Evolutionary conservation across 2,113 vertebrate species (phyloP).

Genomic region (Taxidea taxus): DNA sequence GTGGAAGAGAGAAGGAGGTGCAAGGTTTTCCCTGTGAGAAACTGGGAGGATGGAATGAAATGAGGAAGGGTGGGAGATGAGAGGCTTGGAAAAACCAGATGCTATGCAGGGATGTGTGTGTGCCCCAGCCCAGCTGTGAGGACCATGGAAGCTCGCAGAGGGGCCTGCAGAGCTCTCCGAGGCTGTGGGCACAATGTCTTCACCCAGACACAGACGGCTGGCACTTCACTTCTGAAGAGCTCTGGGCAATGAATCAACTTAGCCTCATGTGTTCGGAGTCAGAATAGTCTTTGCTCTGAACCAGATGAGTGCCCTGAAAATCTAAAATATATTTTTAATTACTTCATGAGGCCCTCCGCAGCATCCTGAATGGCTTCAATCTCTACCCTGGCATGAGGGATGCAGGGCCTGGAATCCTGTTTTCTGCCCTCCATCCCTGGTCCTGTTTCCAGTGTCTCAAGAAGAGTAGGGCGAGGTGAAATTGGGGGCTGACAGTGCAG

Average conservation of each 20-base stretch:
- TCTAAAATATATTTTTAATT: not conserved
- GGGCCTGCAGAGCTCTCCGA: not conserved
- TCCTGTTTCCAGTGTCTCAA: not conserved
- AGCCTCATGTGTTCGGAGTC: constrained; percentile 38
- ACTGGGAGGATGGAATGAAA: not conserved
- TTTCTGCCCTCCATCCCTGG: not conserved
- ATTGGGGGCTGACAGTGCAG: not conserved
- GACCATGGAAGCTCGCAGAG: not conserved
- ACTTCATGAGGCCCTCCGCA: not conserved
- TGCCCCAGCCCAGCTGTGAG: not conserved
- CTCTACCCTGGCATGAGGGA: not conserved
- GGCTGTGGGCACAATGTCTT: not conserved
- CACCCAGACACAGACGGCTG: not conserved
- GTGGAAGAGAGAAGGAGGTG: not conserved
- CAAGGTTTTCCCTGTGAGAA: not conserved
- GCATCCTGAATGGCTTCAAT: not conserved
- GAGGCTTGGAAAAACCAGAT: not conserved
- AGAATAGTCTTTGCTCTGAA: constrained; percentile 28
- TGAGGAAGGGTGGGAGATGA: not conserved
- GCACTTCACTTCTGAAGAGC: not conserved
- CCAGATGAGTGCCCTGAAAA: not conserved
- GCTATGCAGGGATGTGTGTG: not conserved
- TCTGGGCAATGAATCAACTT: not conserved
- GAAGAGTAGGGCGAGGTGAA: not conserved
- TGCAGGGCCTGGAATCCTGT: not conserved